Base-by-base conservation (phyloP, 2,888 invertebrate species). In the Drosophila bunnanda region DNA sequence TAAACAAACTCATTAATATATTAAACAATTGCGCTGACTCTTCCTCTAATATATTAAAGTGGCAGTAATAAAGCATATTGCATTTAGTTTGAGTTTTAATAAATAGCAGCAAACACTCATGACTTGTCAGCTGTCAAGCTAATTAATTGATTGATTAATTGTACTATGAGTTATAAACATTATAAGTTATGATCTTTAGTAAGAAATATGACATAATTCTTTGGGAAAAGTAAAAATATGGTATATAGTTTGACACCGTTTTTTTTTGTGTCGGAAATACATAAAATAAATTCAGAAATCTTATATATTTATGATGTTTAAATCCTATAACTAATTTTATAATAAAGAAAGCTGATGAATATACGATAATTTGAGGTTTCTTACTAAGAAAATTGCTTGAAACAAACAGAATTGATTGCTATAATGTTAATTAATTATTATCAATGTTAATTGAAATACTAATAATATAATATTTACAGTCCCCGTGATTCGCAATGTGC, bases 401-500 rank as follows among this genome's bases (percentile, higher is more conserved):
- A n/a, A 5, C n/a, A n/a, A n/a, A n/a, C n/a, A n/a, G 9, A 1
- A 2, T 12, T 12, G 15, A n/a, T 44, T 44, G 9, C 25, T 25
- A 0, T n/a, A n/a, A 25, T 28, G n/a, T 9, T 9, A 38, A 55
- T 20, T n/a, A n/a, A n/a, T 41, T 9, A 20, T 12, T 48, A 43
- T 22, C 4, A 28, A 12, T 30, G 4, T 43, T 59, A 57, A 52
- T n/a, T 20, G 22, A 28, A 52, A 20, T 59, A n/a, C 61, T 55
- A 60, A n/a, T 50, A 39, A 60, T 61, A 20, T 13, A 17, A 13
- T n/a, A 15, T 7, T 88, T 93, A 95, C 82, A 97, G 97, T 52
- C 97, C 97, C 50, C 94, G 97, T 76, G 97, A 98, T 92, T 97
- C 98, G 81, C 97, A 97, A 73, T 95, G 95, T 80, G 97, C 98